Percentiles rank a stretch among this genome's conserved stretches.
These are phyloP conservation scores for Oreochromis spilurus DNA, from an alignment of 2,113 vertebrate genomes.

Conservation along the genomic window DNA sequence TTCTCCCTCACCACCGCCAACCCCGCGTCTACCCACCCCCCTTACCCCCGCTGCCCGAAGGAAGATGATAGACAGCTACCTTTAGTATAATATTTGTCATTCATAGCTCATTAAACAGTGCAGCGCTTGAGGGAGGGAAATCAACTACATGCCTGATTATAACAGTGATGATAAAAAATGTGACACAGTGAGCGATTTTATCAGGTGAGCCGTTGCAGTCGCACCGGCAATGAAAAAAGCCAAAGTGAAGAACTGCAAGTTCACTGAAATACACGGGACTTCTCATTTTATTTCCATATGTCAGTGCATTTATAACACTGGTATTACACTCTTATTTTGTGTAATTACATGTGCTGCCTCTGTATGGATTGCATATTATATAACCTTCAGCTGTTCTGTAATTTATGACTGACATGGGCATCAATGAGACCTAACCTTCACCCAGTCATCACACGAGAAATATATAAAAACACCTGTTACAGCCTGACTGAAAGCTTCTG, in stretches of 20 bases:
- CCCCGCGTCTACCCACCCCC: neutral
- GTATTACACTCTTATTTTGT: neutral
- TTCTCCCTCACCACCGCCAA: neutral
- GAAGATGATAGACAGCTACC: slow-evolving; percentile 29
- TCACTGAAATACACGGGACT: neutral
- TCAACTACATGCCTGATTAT: slow-evolving; percentile 47
- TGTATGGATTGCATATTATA: neutral
- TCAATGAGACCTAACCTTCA: neutral
- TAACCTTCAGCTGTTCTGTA: neutral
- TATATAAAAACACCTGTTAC: no score
- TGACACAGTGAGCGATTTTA: neutral
- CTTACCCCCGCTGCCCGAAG: neutral
- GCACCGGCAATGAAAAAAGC: neutral
- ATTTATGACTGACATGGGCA: neutral
- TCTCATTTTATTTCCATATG: neutral
- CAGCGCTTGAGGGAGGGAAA: slow-evolving; percentile 23
- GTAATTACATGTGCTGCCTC: neutral
- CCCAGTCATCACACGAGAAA: neutral
- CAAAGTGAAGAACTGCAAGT: neutral
- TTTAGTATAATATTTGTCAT: slow-evolving; percentile 45
- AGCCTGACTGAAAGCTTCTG: neutral
- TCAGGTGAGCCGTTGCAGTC: neutral
- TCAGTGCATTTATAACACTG: neutral
- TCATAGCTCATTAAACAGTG: slow-evolving; percentile 55
- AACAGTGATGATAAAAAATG: slow-evolving; percentile 41